These are phyloP conservation scores for Chascanopsetta lugubris DNA, from an alignment of 2,113 vertebrate genomes.

Conservation along the genomic window DNA sequence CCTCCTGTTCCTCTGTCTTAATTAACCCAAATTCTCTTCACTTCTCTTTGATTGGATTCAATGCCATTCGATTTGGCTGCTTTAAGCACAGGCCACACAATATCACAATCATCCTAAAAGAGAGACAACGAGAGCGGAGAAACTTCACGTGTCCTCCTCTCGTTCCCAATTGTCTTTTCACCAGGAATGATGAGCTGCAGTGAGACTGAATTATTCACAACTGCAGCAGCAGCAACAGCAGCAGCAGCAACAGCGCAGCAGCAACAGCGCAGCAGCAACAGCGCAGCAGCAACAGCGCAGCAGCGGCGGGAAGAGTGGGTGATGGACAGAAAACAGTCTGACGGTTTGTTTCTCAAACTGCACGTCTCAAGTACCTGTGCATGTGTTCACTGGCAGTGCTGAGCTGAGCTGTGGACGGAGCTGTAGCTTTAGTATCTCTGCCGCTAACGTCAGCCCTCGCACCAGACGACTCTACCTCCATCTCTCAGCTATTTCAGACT, in stretches of 20 bases:
- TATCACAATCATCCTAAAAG: constrained; percentile 6
- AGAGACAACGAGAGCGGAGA: constrained; percentile 16
- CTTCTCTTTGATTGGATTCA: constrained; percentile 43
- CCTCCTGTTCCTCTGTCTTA: constrained; percentile 29
- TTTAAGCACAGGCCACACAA: constrained; percentile 5
- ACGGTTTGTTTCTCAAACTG: constrained; percentile 53
- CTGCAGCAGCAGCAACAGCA: constrained; percentile 51
- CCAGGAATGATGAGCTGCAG: constrained; percentile 65
- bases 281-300: constrained; percentile 42
- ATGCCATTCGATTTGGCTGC: constrained; percentile 25
- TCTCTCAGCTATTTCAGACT: constrained; percentile 19
- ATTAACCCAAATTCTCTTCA: constrained; percentile 53
- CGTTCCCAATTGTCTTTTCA: constrained; percentile 47
- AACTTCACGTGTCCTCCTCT: constrained; percentile 4
- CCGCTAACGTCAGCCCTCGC: constrained; percentile 8
- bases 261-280: constrained; percentile 39
- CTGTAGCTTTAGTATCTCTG: constrained; percentile 33
- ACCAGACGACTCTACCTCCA: constrained; percentile 3
- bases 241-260: constrained; percentile 44
- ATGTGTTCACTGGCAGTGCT: constrained; percentile 30
- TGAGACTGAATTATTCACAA: constrained; percentile 74
- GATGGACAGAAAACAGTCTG: constrained; percentile 53
- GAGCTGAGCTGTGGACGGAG: constrained; percentile 18
- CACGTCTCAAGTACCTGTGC: constrained; percentile 49
- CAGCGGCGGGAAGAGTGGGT: constrained; percentile 39